Evolutionary conservation across 2,797 vertebrate genomes (phyloP).

Genomic region (Hoplostethus atlanticus): DNA sequence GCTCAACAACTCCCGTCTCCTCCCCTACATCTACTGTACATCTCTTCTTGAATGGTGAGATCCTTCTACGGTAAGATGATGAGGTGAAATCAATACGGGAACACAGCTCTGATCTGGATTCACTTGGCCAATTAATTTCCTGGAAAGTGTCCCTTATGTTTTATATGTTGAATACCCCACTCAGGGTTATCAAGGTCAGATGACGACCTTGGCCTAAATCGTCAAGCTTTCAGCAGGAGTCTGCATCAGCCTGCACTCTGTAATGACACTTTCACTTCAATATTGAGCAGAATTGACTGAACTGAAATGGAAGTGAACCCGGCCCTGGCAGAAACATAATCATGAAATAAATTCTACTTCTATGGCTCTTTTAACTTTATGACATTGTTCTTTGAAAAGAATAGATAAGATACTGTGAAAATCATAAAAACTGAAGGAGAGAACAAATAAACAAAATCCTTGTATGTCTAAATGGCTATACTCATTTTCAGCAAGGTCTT

Average conservation of each 20-base stretch:
- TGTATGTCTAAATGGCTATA: constrained; percentile 5
- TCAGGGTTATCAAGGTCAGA: constrained; percentile 27
- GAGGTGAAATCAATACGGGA: background rate
- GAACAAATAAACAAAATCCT: constrained; percentile 34
- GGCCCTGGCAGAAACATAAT: constrained; percentile 52
- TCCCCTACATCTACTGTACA: background rate
- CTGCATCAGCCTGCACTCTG: constrained; percentile 15
- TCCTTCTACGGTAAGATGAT: background rate
- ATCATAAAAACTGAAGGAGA: constrained; percentile 13
- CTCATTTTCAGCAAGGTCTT: constrained; percentile 22
- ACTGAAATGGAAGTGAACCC: constrained; percentile 54
- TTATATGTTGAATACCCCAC: background rate
- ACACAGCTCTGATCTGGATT: no score
- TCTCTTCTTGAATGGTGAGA: background rate
- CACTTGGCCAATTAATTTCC: background rate
- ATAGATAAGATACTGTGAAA: constrained; percentile 38
- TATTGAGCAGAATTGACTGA: constrained; percentile 58
- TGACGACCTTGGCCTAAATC: constrained; percentile 23
- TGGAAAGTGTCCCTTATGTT: background rate
- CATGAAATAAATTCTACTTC: constrained; percentile 61
- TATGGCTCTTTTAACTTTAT: constrained; percentile 55
- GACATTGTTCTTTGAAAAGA: constrained; percentile 47
- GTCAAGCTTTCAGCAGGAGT: constrained; percentile 5
- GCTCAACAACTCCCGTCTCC: no score
- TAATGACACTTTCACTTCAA: constrained; percentile 50